A percentile compares a stretch with the other conserved stretches of the same genome.
Conservation (phyloP, 2,888 invertebrate species). For the Octodonta nipae region DNA sequence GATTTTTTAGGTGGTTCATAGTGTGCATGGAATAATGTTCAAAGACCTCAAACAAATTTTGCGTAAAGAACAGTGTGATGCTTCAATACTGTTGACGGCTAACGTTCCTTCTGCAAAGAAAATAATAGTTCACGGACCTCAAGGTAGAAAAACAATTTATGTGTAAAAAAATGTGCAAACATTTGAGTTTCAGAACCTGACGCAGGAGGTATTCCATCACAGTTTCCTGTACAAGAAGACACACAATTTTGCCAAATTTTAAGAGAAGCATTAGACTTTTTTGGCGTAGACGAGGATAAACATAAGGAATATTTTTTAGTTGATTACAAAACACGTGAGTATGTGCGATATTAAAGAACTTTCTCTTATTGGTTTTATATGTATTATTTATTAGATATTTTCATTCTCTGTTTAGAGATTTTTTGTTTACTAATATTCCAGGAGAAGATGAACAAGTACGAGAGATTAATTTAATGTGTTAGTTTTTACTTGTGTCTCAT, state of each 20-base stretch:
- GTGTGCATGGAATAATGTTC: constrained; percentile 97
- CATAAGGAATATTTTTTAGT: constrained; percentile 89
- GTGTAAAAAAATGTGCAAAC: background rate
- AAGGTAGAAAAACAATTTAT: constrained; percentile 35
- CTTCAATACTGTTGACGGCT: constrained; percentile 90
- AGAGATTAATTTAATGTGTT: too few relatives aligned
- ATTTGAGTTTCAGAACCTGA: constrained; percentile 49
- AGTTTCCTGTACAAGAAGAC: constrained; percentile 96
- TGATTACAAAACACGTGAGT: constrained; percentile 94
- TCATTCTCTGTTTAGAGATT: too few relatives aligned
- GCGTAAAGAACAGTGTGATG: constrained; percentile 97
- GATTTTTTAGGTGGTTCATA: constrained; percentile 81
- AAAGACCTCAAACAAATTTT: constrained; percentile 98
- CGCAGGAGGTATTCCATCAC: constrained; percentile 90
- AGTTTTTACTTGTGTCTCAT: too few relatives aligned
- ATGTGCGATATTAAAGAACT: too few relatives aligned
- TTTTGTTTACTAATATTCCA: too few relatives aligned
- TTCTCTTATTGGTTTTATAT: too few relatives aligned
- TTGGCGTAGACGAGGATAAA: constrained; percentile 82
- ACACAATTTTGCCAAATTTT: constrained; percentile 90
- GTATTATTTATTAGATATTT: too few relatives aligned
- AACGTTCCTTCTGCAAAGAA: constrained; percentile 99
- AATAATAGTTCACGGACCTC: constrained; percentile 90
- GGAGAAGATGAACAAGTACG: too few relatives aligned
- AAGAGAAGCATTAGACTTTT: constrained; percentile 92